These are phyloP conservation scores for Philotrypesis tridentata DNA, from an alignment of 1,140 invertebrate species.

Conservation along the genomic window DNA sequence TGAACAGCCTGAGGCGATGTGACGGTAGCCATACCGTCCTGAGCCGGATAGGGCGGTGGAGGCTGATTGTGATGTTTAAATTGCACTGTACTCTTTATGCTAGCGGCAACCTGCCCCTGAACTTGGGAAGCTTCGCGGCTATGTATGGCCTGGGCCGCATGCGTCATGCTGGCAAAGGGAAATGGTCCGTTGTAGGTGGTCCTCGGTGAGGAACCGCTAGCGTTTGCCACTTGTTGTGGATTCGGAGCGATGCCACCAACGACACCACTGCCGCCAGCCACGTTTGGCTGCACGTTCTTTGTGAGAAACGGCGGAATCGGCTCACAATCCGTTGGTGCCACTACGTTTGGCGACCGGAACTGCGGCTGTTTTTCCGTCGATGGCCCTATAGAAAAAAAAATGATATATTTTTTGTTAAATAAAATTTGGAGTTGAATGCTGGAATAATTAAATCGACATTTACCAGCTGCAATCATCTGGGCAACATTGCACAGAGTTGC, in stretches of 20 bases:
- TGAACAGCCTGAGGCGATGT: conserved; percentile 60
- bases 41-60: conserved; percentile 70
- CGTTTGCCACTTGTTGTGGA: conserved; percentile 56
- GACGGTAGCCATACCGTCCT: conserved; percentile 61
- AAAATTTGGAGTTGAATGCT: conserved; percentile 12
- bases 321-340: conserved; percentile 85
- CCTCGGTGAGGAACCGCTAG: conserved; percentile 66
- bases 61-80: conserved; percentile 71
- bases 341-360: conserved; percentile 88
- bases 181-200: conserved; percentile 79
- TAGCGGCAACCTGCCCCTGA: conserved; percentile 53
- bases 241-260: conserved; percentile 52
- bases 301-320: conserved; percentile 73
- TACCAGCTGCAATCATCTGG: conserved; percentile 71
- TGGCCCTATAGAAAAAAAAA: conserved; percentile 57
- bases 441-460: neutral
- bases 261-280: conserved; percentile 39
- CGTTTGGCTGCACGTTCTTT: conserved; percentile 63
- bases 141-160: conserved; percentile 80
- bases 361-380: conserved; percentile 70
- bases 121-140: conserved; percentile 66
- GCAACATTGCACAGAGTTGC: conserved; percentile 68
- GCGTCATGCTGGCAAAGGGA: conserved; percentile 93
- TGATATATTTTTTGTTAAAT: neutral
- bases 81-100: conserved; percentile 71